A percentile compares a stretch with the other conserved stretches of the same genome.
Evolutionary conservation across 2,888 invertebrate genomes (phyloP).

Genomic region (Ophion ellenae): DNA sequence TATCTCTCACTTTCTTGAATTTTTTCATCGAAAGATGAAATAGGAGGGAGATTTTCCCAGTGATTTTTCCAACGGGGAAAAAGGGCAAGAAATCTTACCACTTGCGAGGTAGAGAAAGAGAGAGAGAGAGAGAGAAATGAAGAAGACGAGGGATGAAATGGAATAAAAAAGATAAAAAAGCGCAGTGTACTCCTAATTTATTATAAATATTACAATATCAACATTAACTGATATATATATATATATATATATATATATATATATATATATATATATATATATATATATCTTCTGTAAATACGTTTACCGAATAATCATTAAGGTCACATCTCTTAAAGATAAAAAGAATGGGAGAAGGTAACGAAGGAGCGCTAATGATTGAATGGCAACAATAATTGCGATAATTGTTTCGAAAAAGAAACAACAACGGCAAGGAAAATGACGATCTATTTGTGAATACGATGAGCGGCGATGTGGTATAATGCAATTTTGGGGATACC

Average conservation of each 20-base stretch:
- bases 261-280: constrained; percentile 54
- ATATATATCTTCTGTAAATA: constrained; percentile 81
- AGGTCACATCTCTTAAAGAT: constrained; percentile 70
- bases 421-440: constrained; percentile 27
- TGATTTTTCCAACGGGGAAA: neutral
- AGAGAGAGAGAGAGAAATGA: constrained; percentile 41
- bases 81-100: constrained; percentile 48
- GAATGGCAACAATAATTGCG: constrained; percentile 68
- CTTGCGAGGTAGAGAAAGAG: constrained; percentile 37
- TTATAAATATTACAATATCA: constrained; percentile 75
- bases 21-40: constrained; percentile 19
- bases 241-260: constrained; percentile 72
- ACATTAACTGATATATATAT: constrained; percentile 70
- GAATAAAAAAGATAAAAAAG: constrained; percentile 66
- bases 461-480: constrained; percentile 70
- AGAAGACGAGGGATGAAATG: constrained; percentile 1
- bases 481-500: constrained; percentile 72
- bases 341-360: constrained; percentile 8
- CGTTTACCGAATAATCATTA: constrained; percentile 76
- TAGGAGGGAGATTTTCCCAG: constrained; percentile 9
- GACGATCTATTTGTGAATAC: constrained; percentile 75
- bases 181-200: constrained; percentile 76
- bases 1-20: neutral
- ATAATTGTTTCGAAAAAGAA: constrained; percentile 59
- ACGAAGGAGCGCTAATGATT: constrained; percentile 51